These are phyloP conservation scores for Cataglyphis rosenhaueri DNA, from an alignment of 2,888 invertebrate species.

Conservation along the genomic window DNA sequence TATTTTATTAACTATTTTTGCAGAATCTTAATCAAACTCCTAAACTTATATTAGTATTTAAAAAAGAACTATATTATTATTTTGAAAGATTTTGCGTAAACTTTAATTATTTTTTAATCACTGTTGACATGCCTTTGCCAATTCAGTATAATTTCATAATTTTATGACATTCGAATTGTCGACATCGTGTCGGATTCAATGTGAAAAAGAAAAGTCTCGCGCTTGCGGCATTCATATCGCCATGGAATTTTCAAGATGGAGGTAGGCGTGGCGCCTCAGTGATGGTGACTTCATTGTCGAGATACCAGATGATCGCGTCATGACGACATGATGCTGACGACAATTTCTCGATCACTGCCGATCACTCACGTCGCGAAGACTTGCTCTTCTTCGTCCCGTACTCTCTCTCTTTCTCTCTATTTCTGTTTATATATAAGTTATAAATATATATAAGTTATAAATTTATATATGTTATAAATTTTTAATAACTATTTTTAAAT, in stretches of 20 bases:
- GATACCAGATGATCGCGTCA: conserved; percentile 48
- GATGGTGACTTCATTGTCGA: conserved; percentile 41
- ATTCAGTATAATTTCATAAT: not conserved
- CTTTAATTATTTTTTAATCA: not conserved
- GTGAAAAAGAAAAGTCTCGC: conserved; percentile 15
- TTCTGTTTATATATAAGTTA: not conserved
- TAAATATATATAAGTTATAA: too few species aligned
- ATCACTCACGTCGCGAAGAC: conserved; percentile 68
- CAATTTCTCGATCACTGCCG: conserved; percentile 49
- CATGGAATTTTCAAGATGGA: conserved; percentile 44
- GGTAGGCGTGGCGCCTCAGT: conserved; percentile 34
- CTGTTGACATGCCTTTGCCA: not conserved
- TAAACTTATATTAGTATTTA: not conserved
- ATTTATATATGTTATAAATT: too few species aligned
- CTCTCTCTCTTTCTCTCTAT: not conserved
- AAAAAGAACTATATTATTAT: not conserved
- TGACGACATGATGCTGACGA: not conserved
- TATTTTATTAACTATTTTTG: not conserved
- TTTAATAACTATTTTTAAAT: not conserved
- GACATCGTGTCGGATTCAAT: not conserved
- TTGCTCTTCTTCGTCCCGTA: conserved; percentile 16
- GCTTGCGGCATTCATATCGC: conserved; percentile 37
- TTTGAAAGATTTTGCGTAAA: not conserved
- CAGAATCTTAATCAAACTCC: not conserved
- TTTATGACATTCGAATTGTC: not conserved